Evolutionary conservation across 2,888 invertebrate genomes (phyloP).

Genomic region (Pseudococcus longispinus): DNA sequence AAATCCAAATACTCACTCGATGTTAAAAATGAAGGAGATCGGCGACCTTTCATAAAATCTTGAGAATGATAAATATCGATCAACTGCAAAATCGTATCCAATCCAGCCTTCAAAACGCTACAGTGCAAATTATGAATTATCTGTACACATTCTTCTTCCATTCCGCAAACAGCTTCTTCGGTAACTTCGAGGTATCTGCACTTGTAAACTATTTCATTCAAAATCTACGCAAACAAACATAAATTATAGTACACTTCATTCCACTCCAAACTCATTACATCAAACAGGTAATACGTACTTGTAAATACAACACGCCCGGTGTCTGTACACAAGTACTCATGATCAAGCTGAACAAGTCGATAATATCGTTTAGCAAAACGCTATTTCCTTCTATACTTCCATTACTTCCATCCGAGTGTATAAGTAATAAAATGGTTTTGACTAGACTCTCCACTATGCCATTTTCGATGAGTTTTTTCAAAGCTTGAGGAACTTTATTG

Average conservation of each 20-base stretch:
- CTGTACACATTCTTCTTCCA: slow-evolving; percentile 62
- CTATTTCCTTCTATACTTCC: slow-evolving; percentile 59
- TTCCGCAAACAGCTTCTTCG: slow-evolving; percentile 62
- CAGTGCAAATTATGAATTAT: slow-evolving; percentile 67
- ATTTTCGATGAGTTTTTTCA: slow-evolving; percentile 63
- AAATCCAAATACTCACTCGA: slow-evolving; percentile 57
- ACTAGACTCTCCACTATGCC: slow-evolving; percentile 65
- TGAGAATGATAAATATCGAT: slow-evolving; percentile 58
- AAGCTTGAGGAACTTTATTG: slow-evolving; percentile 65
- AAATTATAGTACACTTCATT: neutral
- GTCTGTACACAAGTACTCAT: slow-evolving; percentile 63
- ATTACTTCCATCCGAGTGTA: slow-evolving; percentile 57
- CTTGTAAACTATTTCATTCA: slow-evolving; percentile 69
- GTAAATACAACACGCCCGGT: slow-evolving; percentile 61
- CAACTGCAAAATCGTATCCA: slow-evolving; percentile 65
- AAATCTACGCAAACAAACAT: slow-evolving; percentile 62
- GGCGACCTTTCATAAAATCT: slow-evolving; percentile 41
- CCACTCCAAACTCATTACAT: neutral
- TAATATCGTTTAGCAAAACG: slow-evolving; percentile 61
- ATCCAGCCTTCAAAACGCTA: slow-evolving; percentile 67
- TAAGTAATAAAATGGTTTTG: slow-evolving; percentile 63
- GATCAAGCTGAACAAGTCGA: slow-evolving; percentile 63
- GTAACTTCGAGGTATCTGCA: slow-evolving; percentile 66
- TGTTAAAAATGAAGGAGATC: slow-evolving; percentile 58
- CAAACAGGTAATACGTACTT: slow-evolving; percentile 21